phyloP scores from a whole-genome alignment of 2,113 vertebrate genomes.

The Corythoichthys haematopterus region DNA sequence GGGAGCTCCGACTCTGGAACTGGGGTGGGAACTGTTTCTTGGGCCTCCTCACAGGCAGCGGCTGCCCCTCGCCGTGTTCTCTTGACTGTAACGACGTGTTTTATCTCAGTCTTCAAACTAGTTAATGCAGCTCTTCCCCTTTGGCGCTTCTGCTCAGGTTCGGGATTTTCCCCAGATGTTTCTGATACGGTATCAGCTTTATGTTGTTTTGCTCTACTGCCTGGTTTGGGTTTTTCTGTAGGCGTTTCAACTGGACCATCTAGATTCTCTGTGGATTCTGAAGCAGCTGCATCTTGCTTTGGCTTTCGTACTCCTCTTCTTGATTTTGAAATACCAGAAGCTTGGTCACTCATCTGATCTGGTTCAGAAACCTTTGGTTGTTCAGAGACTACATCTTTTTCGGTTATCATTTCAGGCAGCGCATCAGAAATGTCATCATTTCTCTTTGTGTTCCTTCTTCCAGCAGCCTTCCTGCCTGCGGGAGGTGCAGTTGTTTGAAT shows the following conservation, averaged over 20 bases:
- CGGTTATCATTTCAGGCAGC: conserved; percentile 2
- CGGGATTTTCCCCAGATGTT: conserved; percentile 2
- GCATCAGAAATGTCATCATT: conserved; percentile 7
- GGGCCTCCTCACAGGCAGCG: neutral
- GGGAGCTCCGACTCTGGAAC: neutral
- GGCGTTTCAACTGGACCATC: conserved; percentile 9
- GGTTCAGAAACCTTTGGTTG: conserved; percentile 7
- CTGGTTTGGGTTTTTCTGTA: conserved; percentile 38
- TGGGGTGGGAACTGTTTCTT: neutral
- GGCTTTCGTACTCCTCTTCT: conserved; percentile 30
- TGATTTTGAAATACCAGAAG: conserved; percentile 17
- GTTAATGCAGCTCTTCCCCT: conserved; percentile 29
- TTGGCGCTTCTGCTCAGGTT: conserved; percentile 4
- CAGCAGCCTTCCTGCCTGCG: conserved; percentile 31
- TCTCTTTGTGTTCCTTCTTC: conserved; percentile 43
- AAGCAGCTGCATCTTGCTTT: conserved; percentile 11
- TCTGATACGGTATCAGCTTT: conserved; percentile 10
- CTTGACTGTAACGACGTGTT: conserved; percentile 34
- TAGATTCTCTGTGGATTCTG: conserved; percentile 11
- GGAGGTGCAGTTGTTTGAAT: conserved; percentile 20
- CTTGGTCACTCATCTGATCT: neutral
- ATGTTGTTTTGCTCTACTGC: conserved; percentile 16
- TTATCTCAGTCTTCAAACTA: conserved; percentile 7
- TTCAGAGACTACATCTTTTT: neutral
- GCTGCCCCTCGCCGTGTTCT: conserved; percentile 33